These are phyloP conservation scores for Daktulosphaira vitifoliae DNA, from an alignment of 1,140 invertebrate genomes.

Conservation along the genomic window DNA sequence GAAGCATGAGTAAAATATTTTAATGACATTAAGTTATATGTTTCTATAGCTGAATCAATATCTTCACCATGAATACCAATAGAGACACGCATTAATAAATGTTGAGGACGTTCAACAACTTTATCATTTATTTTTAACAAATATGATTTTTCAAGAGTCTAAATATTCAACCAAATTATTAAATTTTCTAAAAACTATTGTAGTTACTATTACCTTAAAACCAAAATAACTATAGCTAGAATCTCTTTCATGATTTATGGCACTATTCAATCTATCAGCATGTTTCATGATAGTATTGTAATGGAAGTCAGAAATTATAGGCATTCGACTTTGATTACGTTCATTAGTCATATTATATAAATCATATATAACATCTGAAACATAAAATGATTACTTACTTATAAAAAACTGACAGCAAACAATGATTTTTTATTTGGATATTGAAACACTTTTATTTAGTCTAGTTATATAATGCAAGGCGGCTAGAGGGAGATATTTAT, in stretches of 20 bases:
- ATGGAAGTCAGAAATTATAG: conserved; percentile 79
- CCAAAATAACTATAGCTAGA: conserved; percentile 98
- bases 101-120: conserved; percentile 92
- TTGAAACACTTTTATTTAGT: no score
- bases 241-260: conserved; percentile 95
- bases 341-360: conserved; percentile 69
- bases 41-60: conserved; percentile 88
- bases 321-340: conserved; percentile 57
- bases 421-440: background rate
- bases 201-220: conserved; percentile 75
- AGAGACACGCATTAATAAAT: conserved; percentile 97
- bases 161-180: conserved; percentile 20
- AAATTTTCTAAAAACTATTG: background rate
- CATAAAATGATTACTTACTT: conserved; percentile 30
- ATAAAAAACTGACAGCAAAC: background rate
- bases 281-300: conserved; percentile 79
- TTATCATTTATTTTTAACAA: conserved; percentile 88
- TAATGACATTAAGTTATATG: conserved; percentile 92
- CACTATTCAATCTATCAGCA: conserved; percentile 83
- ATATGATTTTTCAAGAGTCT: conserved; percentile 91
- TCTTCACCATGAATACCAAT: conserved; percentile 94
- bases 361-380: conserved; percentile 84
- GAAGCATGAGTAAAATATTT: conserved; percentile 97
- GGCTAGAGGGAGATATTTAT: no score
- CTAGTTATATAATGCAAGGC: no score